Evolutionary conservation across 2,797 vertebrate genomes (phyloP).

Genomic region (Propithecus perrieri): DNA sequence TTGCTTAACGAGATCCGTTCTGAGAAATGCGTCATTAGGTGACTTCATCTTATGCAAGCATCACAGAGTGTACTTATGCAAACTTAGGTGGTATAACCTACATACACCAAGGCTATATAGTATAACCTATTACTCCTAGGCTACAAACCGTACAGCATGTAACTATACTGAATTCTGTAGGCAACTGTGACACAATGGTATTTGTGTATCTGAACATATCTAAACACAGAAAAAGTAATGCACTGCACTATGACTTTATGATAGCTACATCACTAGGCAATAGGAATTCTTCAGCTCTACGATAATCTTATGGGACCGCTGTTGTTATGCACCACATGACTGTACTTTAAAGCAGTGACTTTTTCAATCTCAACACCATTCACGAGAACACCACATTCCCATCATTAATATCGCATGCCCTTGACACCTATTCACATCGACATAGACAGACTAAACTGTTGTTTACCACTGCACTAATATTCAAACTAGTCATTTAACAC

Average conservation of each 20-base stretch:
- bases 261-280: background rate
- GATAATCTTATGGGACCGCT: background rate
- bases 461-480: background rate
- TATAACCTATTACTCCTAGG: background rate
- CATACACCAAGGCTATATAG: background rate
- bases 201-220: background rate
- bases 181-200: background rate
- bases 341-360: background rate
- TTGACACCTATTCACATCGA: background rate
- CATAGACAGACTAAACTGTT: background rate
- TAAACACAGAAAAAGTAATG: background rate
- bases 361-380: background rate
- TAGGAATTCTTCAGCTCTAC: background rate
- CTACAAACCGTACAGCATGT: background rate
- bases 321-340: background rate
- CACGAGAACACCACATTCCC: background rate
- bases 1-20: background rate
- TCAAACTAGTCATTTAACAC: background rate
- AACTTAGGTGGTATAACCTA: background rate
- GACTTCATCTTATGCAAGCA: background rate
- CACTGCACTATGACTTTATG: background rate
- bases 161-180: background rate
- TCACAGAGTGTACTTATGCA: background rate
- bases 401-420: background rate
- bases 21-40: background rate